Evolutionary conservation across 2,888 invertebrate species (phyloP).

Genomic region (Orchestes rusci): DNA sequence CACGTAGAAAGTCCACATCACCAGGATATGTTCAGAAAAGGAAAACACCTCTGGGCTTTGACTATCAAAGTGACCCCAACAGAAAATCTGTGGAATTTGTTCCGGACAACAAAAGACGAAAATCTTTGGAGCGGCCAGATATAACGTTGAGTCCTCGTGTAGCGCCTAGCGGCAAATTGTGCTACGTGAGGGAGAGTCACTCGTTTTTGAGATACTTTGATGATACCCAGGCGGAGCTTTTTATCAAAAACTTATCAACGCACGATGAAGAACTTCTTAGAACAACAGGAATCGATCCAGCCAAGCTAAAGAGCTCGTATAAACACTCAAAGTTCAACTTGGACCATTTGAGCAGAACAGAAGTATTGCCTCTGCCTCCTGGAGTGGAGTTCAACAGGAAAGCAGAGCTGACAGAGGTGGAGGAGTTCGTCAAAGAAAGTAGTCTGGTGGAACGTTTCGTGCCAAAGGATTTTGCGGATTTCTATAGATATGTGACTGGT

Average conservation of each 20-base stretch:
- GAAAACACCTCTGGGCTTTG: conserved; percentile 5
- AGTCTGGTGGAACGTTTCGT: conserved; percentile 28
- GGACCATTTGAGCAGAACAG: conserved; percentile 19
- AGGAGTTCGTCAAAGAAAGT: conserved; percentile 32
- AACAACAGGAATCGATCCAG: conserved; percentile 11
- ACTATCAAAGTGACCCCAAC: conserved; percentile 2
- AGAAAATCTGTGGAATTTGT: conserved; percentile 3
- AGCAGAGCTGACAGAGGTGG: conserved; percentile 29
- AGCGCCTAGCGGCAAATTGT: conserved; percentile 31
- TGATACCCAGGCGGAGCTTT: conserved; percentile 30
- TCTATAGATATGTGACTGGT: conserved; percentile 35
- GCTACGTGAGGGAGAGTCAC: conserved; percentile 28
- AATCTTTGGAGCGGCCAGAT: conserved; percentile 19
- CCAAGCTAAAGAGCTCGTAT: conserved; percentile 8
- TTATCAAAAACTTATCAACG: conserved; percentile 24
- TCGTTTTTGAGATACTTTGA: conserved; percentile 31
- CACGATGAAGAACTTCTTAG: conserved; percentile 16
- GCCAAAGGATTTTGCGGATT: conserved; percentile 32
- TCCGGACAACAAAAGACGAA: conserved; percentile 11
- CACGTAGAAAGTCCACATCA: too few species aligned
- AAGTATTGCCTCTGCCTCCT: conserved; percentile 26
- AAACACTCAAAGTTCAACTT: conserved; percentile 9
- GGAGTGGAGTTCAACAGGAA: conserved; percentile 28
- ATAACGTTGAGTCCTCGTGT: conserved; percentile 12
- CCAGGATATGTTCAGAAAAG: conserved; percentile 7